Base-by-base conservation (phyloP, 2,113 vertebrate genomes). In the Percina caprodes region DNA sequence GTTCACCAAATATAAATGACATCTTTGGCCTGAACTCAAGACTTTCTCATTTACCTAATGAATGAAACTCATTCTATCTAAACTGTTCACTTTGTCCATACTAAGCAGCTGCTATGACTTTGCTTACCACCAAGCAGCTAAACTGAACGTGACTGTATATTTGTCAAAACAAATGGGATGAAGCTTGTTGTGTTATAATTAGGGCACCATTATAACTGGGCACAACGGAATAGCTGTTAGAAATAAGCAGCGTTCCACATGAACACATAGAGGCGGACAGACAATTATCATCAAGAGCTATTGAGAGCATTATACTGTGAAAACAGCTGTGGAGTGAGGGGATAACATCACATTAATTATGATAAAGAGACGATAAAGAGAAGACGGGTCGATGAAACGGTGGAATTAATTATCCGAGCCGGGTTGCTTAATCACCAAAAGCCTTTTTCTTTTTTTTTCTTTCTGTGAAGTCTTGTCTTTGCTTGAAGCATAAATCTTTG, bases 1-100 rank as follows among this genome's bases (percentile, higher is more conserved):
- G 15, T 74, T 80, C 56, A 79, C 77, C 24, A 77, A 79, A 76
- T 75, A 90, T 77, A 89, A 92, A 92, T 87, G 5, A 84, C 51
- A 48, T 60, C 54, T 89, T 83, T 93, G 91, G 91, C 87, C 59
- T 48, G 35, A 84, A 87, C 68, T 90, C 93, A 83, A 86, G 70
- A 62, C 23, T 79, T 82, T 92, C 84, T 92, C 66, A 92, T 93
- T 94, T 87, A 82, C n/a, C 59, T 88, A 93, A 95, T 93, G 90
- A 94, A 78, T 63, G 52, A 80, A 89, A 80, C 39, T 72, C 63
- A 48, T 90, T 80, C 61, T n/a, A 21, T 67, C 72, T 2, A 18
- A 63, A 75, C 75, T 42, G 49, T 70, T 75, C 58, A 48, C 49
- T 71, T 54, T 56, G 52, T 49, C 65, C 69, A 77, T 80, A 58